Percentiles rank a stretch among this genome's conserved stretches.
Conservation (phyloP, 2,888 invertebrate species). For the Mythimna albipuncta region DNA sequence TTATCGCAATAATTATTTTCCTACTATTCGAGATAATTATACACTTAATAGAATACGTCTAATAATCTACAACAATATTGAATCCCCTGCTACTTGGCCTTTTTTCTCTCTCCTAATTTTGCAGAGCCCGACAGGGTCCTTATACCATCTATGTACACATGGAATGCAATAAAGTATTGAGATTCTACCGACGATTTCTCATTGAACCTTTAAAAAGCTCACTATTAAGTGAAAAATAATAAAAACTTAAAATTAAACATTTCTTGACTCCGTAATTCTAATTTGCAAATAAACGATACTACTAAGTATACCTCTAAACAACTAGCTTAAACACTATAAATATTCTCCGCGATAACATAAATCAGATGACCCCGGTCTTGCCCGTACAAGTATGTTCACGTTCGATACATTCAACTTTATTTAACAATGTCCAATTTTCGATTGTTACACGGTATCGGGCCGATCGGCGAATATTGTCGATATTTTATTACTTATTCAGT, state of each 20-base stretch:
- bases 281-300: conserved; percentile 14
- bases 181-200: neutral
- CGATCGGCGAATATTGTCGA: conserved; percentile 51
- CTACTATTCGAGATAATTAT: neutral
- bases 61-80: too few species aligned
- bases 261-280: neutral
- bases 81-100: too few species aligned
- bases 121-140: too few species aligned
- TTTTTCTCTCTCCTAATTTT: too few species aligned
- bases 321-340: conserved; percentile 16
- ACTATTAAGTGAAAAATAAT: neutral
- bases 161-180: too few species aligned
- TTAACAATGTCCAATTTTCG: conserved; percentile 56
- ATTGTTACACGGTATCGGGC: conserved; percentile 51
- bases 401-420: conserved; percentile 49
- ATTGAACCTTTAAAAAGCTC: neutral
- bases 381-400: conserved; percentile 39
- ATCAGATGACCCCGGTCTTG: conserved; percentile 35
- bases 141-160: too few species aligned
- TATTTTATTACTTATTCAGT: conserved; percentile 68
- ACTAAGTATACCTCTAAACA: neutral
- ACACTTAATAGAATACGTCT: too few species aligned
- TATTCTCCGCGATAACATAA: conserved; percentile 38
- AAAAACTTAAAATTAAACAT: neutral
- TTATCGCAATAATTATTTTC: neutral